These are phyloP conservation scores for Hiodon alosoides DNA, from an alignment of 2,113 vertebrate genomes.

Conservation along the genomic window DNA sequence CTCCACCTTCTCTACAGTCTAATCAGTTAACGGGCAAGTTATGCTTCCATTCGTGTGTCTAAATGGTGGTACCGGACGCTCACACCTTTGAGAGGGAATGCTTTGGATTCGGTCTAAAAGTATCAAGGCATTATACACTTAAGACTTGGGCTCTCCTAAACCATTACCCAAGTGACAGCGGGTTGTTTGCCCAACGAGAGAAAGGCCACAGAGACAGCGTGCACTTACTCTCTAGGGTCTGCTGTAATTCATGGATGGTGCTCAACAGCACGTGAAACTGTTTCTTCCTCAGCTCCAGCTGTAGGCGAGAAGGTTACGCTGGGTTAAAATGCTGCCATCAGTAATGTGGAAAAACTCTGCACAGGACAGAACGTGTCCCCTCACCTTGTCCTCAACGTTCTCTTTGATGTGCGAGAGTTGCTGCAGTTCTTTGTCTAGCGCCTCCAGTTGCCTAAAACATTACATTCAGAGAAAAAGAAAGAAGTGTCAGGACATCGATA, in stretches of 20 bases:
- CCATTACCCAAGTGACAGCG: not conserved
- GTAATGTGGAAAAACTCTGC: slow-evolving; percentile 11
- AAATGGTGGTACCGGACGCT: too few relatives aligned
- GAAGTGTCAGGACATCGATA: not conserved
- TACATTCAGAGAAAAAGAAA: slow-evolving; percentile 22
- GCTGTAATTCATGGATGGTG: slow-evolving; percentile 95
- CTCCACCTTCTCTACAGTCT: too few relatives aligned
- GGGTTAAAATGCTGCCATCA: not conserved
- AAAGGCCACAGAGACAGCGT: not conserved
- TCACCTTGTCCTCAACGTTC: slow-evolving; percentile 94
- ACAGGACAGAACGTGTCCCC: not conserved
- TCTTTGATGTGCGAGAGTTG: slow-evolving; percentile 93
- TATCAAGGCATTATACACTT: too few relatives aligned
- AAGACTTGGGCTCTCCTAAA: too few relatives aligned
- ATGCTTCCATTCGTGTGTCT: too few relatives aligned
- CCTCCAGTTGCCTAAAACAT: slow-evolving; percentile 77
- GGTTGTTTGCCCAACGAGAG: not conserved
- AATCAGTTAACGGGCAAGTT: too few relatives aligned
- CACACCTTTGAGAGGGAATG: too few relatives aligned
- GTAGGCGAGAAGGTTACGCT: slow-evolving; percentile 18
- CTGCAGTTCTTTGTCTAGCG: slow-evolving; percentile 92
- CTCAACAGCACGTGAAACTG: slow-evolving; percentile 96
- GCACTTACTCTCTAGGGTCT: slow-evolving; percentile 93
- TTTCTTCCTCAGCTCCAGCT: slow-evolving; percentile 94
- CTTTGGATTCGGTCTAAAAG: too few relatives aligned